These are phyloP conservation scores for Zaprionus lachaisei DNA, from an alignment of 1,140 invertebrate species.

Conservation along the genomic window DNA sequence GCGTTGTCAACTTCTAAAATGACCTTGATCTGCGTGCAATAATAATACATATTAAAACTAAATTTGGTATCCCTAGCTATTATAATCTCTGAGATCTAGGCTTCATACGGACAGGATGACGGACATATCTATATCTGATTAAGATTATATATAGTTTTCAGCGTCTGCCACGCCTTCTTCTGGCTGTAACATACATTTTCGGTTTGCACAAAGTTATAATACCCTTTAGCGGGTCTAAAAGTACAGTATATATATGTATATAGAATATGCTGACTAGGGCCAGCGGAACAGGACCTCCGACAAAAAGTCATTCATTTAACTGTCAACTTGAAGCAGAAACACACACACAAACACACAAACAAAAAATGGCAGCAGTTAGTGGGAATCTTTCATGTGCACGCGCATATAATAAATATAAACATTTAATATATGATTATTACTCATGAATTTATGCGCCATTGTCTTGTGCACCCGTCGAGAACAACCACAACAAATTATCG, in stretches of 20 bases:
- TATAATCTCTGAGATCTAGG: background rate
- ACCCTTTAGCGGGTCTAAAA: background rate
- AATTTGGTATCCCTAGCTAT: background rate
- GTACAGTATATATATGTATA: background rate
- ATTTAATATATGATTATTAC: conserved; percentile 61
- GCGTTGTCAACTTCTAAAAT: too few species aligned
- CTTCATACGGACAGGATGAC: too few species aligned
- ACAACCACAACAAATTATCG: conserved; percentile 63
- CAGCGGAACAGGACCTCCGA: background rate
- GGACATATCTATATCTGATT: too few species aligned
- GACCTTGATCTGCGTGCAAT: too few species aligned
- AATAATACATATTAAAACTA: background rate
- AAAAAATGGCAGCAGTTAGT: conserved; percentile 11
- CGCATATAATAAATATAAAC: conserved; percentile 29
- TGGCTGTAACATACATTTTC: background rate
- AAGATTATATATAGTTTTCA: background rate
- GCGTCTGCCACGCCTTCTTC: accelerated
- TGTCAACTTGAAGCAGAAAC: conserved; percentile 14
- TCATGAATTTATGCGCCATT: conserved; percentile 34
- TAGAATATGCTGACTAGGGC: background rate
- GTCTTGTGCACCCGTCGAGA: conserved; percentile 26
- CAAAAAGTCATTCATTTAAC: conserved; percentile 35
- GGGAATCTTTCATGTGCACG: background rate
- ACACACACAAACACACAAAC: background rate
- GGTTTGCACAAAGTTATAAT: background rate